Evolutionary conservation across 2,797 vertebrate genomes (phyloP).

Genomic region (Apogon hyalosoma): DNA sequence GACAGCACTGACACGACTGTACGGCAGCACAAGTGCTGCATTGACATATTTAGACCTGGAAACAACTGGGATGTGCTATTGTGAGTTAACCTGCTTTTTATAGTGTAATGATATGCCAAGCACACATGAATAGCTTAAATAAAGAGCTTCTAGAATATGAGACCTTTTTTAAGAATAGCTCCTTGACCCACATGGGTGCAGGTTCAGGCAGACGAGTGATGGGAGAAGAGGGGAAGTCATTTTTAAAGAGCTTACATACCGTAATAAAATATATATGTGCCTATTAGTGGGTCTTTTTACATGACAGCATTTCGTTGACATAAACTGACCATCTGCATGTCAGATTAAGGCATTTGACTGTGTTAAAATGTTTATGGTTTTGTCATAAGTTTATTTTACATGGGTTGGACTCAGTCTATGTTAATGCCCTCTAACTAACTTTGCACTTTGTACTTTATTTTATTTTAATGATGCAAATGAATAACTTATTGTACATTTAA

Average conservation of each 20-base stretch:
- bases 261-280: constrained; percentile 5
- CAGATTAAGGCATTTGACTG: neutral
- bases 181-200: constrained; percentile 63
- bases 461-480: constrained; percentile 23
- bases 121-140: constrained; percentile 68
- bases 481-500: constrained; percentile 2
- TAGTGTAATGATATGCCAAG: constrained; percentile 65
- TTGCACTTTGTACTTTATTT: constrained; percentile 24
- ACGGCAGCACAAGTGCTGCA: constrained; percentile 36
- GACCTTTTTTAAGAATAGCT: constrained; percentile 78
- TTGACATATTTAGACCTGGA: constrained; percentile 60
- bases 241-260: constrained; percentile 27
- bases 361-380: neutral
- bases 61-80: constrained; percentile 71
- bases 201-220: constrained; percentile 50
- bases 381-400: too few species aligned
- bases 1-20: constrained; percentile 8
- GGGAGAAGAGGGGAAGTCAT: constrained; percentile 32
- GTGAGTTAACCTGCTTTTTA: constrained; percentile 70
- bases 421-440: constrained; percentile 46
- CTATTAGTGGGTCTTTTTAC: constrained; percentile 8
- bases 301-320: neutral
- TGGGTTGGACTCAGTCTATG: neutral
- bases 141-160: constrained; percentile 75
- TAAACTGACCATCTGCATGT: neutral